These are phyloP conservation scores for Choloepus hoffmanni DNA, from an alignment of 2,113 vertebrate genomes.

Conservation along the genomic window DNA sequence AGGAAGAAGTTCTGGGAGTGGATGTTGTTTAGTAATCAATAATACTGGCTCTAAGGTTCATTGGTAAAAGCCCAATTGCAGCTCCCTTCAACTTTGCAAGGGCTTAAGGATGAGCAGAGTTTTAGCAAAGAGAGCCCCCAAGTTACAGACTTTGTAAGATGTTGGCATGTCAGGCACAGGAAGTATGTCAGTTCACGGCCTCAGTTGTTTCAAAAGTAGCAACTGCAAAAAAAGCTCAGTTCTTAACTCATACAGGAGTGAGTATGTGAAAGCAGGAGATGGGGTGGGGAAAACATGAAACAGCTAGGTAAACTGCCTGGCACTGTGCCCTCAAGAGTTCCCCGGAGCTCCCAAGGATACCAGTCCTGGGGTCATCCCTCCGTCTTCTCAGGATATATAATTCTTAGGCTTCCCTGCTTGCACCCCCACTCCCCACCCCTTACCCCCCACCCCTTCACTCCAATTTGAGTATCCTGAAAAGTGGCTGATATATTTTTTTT, in stretches of 20 bases:
- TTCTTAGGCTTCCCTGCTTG: neutral
- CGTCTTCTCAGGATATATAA: neutral
- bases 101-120: neutral
- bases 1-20: neutral
- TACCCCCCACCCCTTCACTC: too few relatives aligned
- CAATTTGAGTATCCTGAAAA: neutral
- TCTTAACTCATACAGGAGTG: neutral
- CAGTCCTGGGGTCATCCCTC: neutral
- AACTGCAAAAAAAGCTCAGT: neutral
- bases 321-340: neutral
- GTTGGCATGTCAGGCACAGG: neutral
- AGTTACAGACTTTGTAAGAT: neutral
- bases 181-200: neutral
- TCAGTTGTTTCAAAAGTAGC: neutral
- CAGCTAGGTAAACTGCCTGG: neutral
- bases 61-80: neutral
- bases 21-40: neutral
- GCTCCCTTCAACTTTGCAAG: neutral
- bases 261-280: neutral
- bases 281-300: neutral
- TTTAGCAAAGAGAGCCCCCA: neutral
- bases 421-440: neutral
- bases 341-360: neutral
- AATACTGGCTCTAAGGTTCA: neutral
- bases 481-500: neutral